These are phyloP conservation scores for Drosophila chauvacae DNA, from an alignment of 1,140 invertebrate species.

Conservation along the genomic window DNA sequence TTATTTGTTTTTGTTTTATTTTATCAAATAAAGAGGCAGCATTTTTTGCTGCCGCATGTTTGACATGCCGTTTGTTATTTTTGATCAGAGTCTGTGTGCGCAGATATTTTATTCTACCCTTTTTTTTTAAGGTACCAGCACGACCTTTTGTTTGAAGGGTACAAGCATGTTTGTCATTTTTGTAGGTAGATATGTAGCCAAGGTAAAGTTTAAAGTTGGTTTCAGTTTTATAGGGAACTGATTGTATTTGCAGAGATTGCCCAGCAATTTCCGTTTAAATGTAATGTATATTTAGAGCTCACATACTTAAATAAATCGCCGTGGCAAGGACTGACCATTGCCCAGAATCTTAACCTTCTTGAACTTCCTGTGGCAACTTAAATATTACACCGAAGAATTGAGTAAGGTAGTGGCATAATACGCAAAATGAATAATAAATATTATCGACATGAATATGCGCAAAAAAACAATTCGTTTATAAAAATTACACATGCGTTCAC, in stretches of 20 bases:
- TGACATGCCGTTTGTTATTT: constrained; percentile 79
- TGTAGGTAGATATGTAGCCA: neutral
- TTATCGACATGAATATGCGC: constrained; percentile 57
- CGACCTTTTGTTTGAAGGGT: constrained; percentile 37
- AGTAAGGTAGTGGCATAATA: constrained; percentile 42
- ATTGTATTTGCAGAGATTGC: neutral
- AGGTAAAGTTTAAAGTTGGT: constrained; percentile 17
- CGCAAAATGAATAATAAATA: constrained; percentile 40
- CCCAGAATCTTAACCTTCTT: constrained; percentile 2
- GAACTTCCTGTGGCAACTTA: neutral
- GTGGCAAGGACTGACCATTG: constrained; percentile 32
- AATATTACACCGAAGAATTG: constrained; percentile 30
- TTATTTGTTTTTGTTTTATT: constrained; percentile 16
- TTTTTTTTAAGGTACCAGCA: constrained; percentile 3
- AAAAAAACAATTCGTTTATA: constrained; percentile 6
- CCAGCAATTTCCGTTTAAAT: neutral
- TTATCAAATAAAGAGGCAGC: constrained; percentile 51
- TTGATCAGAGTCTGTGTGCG: constrained; percentile 52
- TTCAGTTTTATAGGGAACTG: neutral
- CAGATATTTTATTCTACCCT: constrained; percentile 55
- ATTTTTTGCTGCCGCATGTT: constrained; percentile 62
- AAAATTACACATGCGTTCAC: constrained; percentile 29
- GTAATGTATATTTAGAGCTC: neutral
- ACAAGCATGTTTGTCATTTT: constrained; percentile 51
- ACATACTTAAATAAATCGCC: neutral